Percentiles rank a stretch among this genome's conserved stretches.
Evolutionary conservation across 2,113 vertebrate genomes (phyloP).

Genomic region (Lepus europaeus): DNA sequence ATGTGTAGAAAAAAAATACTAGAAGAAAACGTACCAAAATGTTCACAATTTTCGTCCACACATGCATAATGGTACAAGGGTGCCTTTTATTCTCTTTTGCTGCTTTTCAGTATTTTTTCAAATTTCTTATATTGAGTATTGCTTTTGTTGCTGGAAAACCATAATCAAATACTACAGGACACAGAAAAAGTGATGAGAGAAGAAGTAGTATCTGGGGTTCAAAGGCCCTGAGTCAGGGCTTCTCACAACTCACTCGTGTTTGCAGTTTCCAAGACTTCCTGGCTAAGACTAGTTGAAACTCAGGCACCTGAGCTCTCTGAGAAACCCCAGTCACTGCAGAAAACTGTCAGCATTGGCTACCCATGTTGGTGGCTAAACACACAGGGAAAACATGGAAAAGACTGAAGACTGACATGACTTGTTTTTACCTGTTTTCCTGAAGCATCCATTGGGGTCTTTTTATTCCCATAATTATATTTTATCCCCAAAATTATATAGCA

Average conservation of each 20-base stretch:
- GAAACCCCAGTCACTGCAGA: neutral
- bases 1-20: neutral
- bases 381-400: neutral
- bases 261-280: neutral
- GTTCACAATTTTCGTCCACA: neutral
- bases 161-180: neutral
- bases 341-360: neutral
- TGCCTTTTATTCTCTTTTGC: constrained; percentile 38
- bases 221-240: neutral
- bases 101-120: constrained; percentile 29
- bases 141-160: neutral
- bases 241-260: neutral
- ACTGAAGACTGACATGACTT: neutral
- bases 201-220: neutral
- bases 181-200: neutral
- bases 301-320: neutral
- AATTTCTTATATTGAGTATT: neutral
- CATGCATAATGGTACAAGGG: neutral
- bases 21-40: constrained; percentile 14
- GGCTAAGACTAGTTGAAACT: neutral
- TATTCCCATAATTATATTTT: no score
- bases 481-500: neutral
- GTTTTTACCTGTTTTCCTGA: neutral
- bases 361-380: neutral
- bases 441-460: neutral